Base-by-base conservation (phyloP, 2,888 invertebrate genomes). In the Lydus trimaculatus region DNA sequence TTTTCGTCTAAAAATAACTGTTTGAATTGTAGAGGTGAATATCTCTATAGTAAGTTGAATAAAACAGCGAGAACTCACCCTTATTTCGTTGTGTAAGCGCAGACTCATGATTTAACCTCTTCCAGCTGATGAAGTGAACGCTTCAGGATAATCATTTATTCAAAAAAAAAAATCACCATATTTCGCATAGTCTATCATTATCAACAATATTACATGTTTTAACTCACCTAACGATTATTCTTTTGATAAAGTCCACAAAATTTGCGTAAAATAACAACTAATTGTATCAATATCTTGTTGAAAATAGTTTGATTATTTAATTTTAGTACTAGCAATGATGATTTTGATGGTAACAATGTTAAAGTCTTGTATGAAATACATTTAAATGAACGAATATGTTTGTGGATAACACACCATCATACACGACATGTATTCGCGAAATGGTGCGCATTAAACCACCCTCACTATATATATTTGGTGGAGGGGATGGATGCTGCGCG, bases 401-500 rank as follows among this genome's bases (percentile, higher is more conserved):
- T 20, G 11, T 20, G 20, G 58, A 61, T 68, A 73, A 76, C 77
- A 72, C 75, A 71, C 74, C 64, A 36, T 31, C 58, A 65, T 58
- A 73, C 78, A 75, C 78, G 74, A 75, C 69, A 69, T 67, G 72
- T 73, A 72, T 78, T 72, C 77, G 78, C 81, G 81, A 77, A 81
- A 78, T 82, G 81, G 79, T 79, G 79, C 79, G 78, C 79, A 76
- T 71, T 71, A 74, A 75, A 79, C 81, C 81, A 80, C 83, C 82
- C 81, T 79, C 79, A 78, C 76, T 76, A 80, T 84, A 83, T 84
- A 83, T 82, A 81, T 72, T 56, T 71, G 71, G 79, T 78, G 77
- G 83, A 72, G 82, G 84, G 83, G 82, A 81, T 82, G 81, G 82
- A 83, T 81, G 82, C 83, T 83, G 83, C 82, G 83, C 82, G 84